Base-by-base conservation (phyloP, 2,888 invertebrate genomes). In the Synanthedon vespiformis region DNA sequence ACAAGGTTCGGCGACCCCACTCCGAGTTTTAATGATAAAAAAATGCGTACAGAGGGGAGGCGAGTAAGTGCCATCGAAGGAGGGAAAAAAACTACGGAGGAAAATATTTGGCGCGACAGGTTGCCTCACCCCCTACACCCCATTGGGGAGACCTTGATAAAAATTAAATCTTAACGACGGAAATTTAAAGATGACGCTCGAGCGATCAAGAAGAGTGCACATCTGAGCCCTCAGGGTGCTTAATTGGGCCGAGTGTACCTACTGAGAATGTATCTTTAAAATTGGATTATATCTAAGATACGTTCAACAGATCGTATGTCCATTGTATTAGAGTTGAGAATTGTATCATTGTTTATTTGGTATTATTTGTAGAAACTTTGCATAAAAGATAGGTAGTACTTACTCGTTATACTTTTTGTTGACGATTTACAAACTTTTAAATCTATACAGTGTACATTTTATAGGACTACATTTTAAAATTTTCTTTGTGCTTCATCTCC, bases 101-200 rank as follows among this genome's bases (percentile, higher is more conserved):
- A 87, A 87, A 87, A 87, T 87, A 87, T 87, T 87, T 87, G 87
- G 87, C 80, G 84, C 87, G 87, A 87, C 87, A 87, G 87, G 87
- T 87, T 82, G 78, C 76, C 77, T 68, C 71, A 61, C 65, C 63
- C 62, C 68, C 63, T 67, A 60, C 59, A 56, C 57, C 56, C 52
- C 59, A 55, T 56, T 61, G 67, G 67, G 73, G 70, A 71, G 67
- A 63, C 72, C 77, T 79, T 82, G 82, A 80, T 87, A 86, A 84
- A 87, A 87, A 87, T 87, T 87, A 87, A 87, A 87, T 87, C 87
- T 87, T 87, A 87, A 85, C 87, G 83, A 82, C 85, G 87, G 86
- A 87, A 87, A 87, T 87, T 87, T 87, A 85, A 85, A 87, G 87
- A 87, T 83, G 87, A 86, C 82, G 87, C 87, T 86, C 77, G 67